phyloP scores from a whole-genome alignment of 1,140 invertebrate species.

The Maniola jurtina region DNA sequence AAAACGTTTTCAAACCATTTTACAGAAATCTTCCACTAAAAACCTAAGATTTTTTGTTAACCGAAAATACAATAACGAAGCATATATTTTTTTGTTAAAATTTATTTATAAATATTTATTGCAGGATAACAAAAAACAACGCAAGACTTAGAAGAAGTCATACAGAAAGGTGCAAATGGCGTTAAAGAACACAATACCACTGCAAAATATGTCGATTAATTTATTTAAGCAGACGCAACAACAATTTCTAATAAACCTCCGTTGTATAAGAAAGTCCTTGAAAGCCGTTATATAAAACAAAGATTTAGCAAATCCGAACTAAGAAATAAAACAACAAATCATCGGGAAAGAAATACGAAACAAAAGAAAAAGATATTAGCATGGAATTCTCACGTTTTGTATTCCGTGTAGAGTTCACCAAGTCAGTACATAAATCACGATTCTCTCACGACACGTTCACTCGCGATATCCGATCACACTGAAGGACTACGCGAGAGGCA shows the following conservation, averaged over 20 bases:
- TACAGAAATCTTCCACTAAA: no score
- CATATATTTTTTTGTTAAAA: no score
- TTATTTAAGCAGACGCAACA: background rate
- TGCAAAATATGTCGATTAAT: no score
- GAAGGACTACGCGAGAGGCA: slow-evolving; percentile 16
- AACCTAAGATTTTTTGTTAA: no score
- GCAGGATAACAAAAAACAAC: no score
- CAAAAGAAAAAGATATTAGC: slow-evolving; percentile 27
- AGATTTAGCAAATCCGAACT: background rate
- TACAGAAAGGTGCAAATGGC: no score
- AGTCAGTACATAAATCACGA: slow-evolving; percentile 44
- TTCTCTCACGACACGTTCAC: slow-evolving; percentile 35
- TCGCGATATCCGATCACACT: slow-evolving; percentile 27
- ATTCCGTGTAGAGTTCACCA: slow-evolving; percentile 34
- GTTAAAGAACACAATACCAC: no score
- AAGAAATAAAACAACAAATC: slow-evolving; percentile 9
- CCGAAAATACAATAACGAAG: no score
- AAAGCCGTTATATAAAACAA: background rate
- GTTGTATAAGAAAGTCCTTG: background rate
- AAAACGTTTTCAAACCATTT: no score
- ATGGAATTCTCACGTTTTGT: slow-evolving; percentile 37
- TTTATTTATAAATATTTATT: no score
- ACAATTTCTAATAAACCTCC: background rate
- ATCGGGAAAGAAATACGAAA: slow-evolving; percentile 16
- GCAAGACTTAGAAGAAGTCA: no score